Evolutionary conservation across 2,888 invertebrate species (phyloP), one percentile per base, ranked within the genome.

Genomic region (Congeria kusceri): DNA sequence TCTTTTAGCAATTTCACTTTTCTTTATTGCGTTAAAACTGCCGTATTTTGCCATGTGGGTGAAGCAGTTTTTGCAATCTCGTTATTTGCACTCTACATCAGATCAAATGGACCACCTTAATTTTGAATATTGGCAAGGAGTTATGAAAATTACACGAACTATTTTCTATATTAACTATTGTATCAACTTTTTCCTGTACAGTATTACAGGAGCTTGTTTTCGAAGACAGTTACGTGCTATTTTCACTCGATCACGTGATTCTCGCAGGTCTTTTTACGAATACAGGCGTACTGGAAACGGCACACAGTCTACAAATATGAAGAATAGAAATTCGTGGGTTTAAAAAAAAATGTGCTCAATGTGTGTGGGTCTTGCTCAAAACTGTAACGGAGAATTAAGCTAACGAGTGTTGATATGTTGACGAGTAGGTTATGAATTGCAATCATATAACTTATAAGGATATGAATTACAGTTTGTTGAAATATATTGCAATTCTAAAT

Each of bases 81-180:
- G 25, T 15, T n/a, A n/a, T n/a, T n/a, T n/a, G n/a, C n/a, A n/a
- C n/a, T n/a, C n/a, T n/a, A n/a, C n/a, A n/a, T 29, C 15, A 20
- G 64, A 68, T 44, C 68, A 68, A 29, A 32, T 66, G 4, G 79
- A 78, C 18, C 53, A 71, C 13, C 61, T 61, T 11, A 64, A 79
- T 15, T 61, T 75, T 2, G 75, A 83, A 18, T 84, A 83, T 73
- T 84, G 85, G 83, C 83, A 75, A 44, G 87, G 83, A 7, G 76
- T 86, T 11, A 72, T 89, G 44, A 80, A 74, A 20, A 81, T 91
- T n/a, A 87, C 89, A 11, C 73, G 90, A 57, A 89, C 91, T 0
- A 88, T 92, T 47, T 91, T 91, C 77, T 89, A 87, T 66, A 77
- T 90, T 71, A 92, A 92, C 77, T 92, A 91, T 74, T 91, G 91